Base-by-base conservation (phyloP, 2,797 vertebrate species). In the Calcarius lapponicus region DNA sequence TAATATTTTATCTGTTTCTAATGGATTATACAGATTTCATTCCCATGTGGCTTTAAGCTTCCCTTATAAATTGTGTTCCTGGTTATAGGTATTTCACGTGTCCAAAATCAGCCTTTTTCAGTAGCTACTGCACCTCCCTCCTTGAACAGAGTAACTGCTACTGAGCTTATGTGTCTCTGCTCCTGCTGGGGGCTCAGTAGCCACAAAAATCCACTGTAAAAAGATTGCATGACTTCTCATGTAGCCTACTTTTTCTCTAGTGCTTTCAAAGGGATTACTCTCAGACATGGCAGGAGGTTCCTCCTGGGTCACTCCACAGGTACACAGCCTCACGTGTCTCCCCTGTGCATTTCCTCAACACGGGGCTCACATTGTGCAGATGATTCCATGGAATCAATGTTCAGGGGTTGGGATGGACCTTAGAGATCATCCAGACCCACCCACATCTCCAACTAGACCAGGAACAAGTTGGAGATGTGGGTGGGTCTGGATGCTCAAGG, bases 331-430 rank as follows among this genome's bases (percentile, higher is more conserved):
- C 65, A 9, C 0, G 1, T n/a, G 11, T 21, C 47, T 43, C 40
- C 48, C 31, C 29, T 51, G 25, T 7, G 32, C 19, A 4, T 80
- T 42, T 64, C 47, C 47, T 29, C 53, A 61, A 25, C 6, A 26
- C 17, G 13, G 18, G 32, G 13, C 32, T 71, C 42, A 36, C 0
- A 0, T 8, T 20, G 22, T 13, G 38, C 25, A 19, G 6, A 56
- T 32, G 17, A 61, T 73, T 58, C 42, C n/a, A 57, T 7, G 22
- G 20, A 58, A 83, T n/a, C 43, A 18, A 2, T n/a, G 25, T 11
- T 34, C 21, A 51, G 51, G 20, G 17, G 2, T 8, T 51, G 38
- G 29, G 57, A 83, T 7, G 1, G 14, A 57, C 29, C 17, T 51
- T 29, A 50, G 31, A 40, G 29, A 34, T 64, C 20, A 64, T 5